Evolutionary conservation across 2,888 invertebrate species (phyloP), one percentile per base, ranked within the genome.

Genomic region (Seira musarum): DNA sequence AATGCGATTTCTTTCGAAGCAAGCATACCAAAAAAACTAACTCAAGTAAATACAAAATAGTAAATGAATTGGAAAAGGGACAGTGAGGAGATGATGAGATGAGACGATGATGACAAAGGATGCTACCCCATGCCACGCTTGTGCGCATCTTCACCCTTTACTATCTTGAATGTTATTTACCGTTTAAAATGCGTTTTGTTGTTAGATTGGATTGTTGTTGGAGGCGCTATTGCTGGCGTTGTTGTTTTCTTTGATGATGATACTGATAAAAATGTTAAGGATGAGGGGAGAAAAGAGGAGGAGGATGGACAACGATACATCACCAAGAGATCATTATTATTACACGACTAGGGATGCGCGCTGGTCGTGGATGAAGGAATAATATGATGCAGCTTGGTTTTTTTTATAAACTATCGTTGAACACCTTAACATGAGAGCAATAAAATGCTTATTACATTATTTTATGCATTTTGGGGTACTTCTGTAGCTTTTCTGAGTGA

Each of bases 401-500:
- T 8, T 30, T 30, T 8, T 30, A 30, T 30, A 30, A 30, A 30
- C 30, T 30, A 8, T 30, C 30, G 30, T 30, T 30, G 53, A 17
- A 53, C 17, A 53, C 17, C n/a, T 53, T 53, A 13, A 53, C 53
- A 53, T 13, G 6, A 53, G 53, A 17, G n/a, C 53, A 53, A 53
- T 53, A 53, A 53, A 53, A 53, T 53, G 53, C 53, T 53, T 17
- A 53, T 17, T 53, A 17, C 17, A 2, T 53, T 53, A 53, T 53
- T 13, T 53, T 17, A 53, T n/a, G 53, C 53, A 53, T 53, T 53
- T 53, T 53, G 53, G 53, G 53, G 53, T 53, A 65, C 61, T 61
- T 61, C 21, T 2, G 1, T 21, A 22, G 19, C 10, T 61, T 22
- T 61, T 21, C 21, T 13, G 8, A 68, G 68, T 78, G 77, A 78